These are phyloP conservation scores for Actinia tenebrosa DNA, from an alignment of 64 coral and sea anemone species.

Conservation along the genomic window DNA sequence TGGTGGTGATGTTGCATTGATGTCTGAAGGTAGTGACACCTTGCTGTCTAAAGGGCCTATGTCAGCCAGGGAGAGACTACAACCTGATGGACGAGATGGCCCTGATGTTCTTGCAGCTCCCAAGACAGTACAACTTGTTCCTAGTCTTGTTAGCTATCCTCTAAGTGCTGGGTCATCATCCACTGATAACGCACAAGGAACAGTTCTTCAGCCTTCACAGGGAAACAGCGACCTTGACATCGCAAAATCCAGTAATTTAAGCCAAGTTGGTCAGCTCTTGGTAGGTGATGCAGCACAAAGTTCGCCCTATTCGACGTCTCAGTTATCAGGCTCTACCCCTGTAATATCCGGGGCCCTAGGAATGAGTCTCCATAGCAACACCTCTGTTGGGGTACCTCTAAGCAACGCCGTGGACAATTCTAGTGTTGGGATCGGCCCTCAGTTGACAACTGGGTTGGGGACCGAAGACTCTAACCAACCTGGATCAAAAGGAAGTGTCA, in stretches of 20 bases:
- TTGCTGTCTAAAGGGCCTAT: constrained; percentile 4
- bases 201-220: not conserved
- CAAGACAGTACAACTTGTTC: not conserved
- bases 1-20: not conserved
- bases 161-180: constrained; percentile 11
- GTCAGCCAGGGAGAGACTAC: constrained; percentile 50
- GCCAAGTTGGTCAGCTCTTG: constrained; percentile 8
- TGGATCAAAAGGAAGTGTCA: not conserved
- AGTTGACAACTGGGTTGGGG: not conserved
- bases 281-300: not conserved
- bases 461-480: not conserved
- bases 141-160: constrained; percentile 2
- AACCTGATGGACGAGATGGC: constrained; percentile 61
- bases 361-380: not conserved
- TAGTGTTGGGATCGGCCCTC: not conserved
- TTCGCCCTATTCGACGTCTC: not conserved
- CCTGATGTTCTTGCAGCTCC: constrained; percentile 29
- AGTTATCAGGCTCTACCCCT: not conserved
- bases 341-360: not conserved
- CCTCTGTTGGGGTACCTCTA: not conserved
- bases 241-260: not conserved
- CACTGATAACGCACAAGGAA: not conserved
- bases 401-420: not conserved
- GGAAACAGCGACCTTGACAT: not conserved
- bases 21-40: not conserved